Conservation (phyloP, 2,113 vertebrate species). For the Blennius ocellaris region DNA sequence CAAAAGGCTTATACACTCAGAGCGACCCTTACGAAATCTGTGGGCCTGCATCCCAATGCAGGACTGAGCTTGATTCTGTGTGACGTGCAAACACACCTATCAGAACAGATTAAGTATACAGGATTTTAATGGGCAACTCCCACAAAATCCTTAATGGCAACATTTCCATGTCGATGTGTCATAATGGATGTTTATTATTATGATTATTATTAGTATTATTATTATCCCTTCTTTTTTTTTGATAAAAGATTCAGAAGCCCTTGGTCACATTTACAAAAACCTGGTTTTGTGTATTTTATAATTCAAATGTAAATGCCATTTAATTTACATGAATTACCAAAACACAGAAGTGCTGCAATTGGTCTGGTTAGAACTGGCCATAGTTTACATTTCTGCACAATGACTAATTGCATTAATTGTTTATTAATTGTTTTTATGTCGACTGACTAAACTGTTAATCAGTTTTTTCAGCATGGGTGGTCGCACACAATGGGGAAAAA, state of each 20-base stretch:
- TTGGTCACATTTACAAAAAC: neutral
- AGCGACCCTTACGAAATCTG: conserved; percentile 33
- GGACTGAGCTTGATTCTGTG: conserved; percentile 40
- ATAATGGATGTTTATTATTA: neutral
- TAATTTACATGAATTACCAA: neutral
- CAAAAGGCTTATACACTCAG: conserved; percentile 46
- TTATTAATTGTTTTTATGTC: conserved; percentile 1
- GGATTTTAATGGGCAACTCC: conserved; percentile 48
- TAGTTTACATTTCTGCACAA: neutral
- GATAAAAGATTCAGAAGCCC: no score
- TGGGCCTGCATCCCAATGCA: conserved; percentile 64
- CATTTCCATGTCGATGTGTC: conserved; percentile 19
- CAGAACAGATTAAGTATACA: conserved; percentile 54
- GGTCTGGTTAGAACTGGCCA: neutral
- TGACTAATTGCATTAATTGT: neutral
- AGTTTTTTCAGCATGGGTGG: neutral
- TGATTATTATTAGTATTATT: neutral
- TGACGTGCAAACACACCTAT: conserved; percentile 54
- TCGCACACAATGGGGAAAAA: neutral
- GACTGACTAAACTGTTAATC: conserved; percentile 9
- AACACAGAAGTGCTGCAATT: neutral
- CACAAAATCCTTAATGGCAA: conserved; percentile 31
- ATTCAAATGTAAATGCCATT: neutral
- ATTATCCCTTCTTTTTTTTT: neutral
- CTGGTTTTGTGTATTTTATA: conserved; percentile 1